A percentile compares a stretch with the other conserved stretches of the same genome.
Evolutionary conservation across 2,797 vertebrate species (phyloP).

Genomic region (Columba guinea): DNA sequence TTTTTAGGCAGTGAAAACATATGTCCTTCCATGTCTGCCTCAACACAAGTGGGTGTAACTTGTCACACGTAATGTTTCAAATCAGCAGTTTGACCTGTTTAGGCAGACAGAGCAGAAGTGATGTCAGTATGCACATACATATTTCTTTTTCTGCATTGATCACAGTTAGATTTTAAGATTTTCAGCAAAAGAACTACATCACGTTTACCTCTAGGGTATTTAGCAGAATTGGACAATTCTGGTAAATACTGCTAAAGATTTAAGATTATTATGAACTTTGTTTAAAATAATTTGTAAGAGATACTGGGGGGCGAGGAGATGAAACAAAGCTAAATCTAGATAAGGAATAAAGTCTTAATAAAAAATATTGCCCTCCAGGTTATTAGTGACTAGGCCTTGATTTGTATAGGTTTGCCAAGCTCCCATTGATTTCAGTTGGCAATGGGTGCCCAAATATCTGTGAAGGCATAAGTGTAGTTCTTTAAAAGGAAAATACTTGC

Average conservation of each 20-base stretch:
- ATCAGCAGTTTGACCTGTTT: conserved; percentile 23
- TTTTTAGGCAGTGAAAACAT: not conserved
- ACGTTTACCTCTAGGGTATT: not conserved
- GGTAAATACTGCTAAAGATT: not conserved
- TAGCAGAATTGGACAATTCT: not conserved
- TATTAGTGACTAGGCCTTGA: not conserved
- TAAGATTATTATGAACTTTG: not conserved
- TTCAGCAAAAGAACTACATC: not conserved
- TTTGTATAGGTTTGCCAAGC: not conserved
- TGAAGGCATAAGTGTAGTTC: not conserved
- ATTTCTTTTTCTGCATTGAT: not conserved
- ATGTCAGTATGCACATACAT: not conserved
- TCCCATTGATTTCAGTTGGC: not conserved
- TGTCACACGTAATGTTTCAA: not conserved
- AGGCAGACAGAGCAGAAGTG: not conserved
- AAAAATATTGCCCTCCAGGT: not conserved
- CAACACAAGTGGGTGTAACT: not conserved
- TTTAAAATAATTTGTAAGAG: not conserved
- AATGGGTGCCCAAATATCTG: not conserved
- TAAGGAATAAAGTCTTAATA: not conserved
- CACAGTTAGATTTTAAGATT: not conserved
- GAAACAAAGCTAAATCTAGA: not conserved
- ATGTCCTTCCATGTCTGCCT: not conserved
- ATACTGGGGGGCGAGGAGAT: not conserved
- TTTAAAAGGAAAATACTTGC: not conserved